Percentiles rank a stretch among this genome's conserved stretches.
phyloP scores from a whole-genome alignment of 1,140 invertebrate species.

The Drosophila suzukii region DNA sequence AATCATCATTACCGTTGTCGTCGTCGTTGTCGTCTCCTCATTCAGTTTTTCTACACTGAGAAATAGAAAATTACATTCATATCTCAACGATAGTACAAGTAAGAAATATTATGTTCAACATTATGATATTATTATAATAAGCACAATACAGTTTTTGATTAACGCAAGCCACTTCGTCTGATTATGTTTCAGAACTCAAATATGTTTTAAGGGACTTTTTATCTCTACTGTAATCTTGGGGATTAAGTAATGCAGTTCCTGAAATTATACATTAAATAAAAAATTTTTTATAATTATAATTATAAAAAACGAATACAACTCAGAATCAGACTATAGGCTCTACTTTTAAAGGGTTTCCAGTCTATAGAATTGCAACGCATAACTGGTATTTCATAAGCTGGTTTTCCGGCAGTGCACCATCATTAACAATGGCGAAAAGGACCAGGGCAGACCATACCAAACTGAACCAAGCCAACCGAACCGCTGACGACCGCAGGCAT shows the following conservation, averaged over 20 bases:
- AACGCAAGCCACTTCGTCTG: too few relatives aligned
- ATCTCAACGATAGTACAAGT: background rate
- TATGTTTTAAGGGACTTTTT: too few relatives aligned
- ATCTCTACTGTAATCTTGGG: too few relatives aligned
- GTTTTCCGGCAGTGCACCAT: conserved; percentile 19
- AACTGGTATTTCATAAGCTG: background rate
- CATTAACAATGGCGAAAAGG: conserved; percentile 66
- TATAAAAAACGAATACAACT: too few relatives aligned
- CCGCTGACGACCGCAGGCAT: conserved; percentile 62
- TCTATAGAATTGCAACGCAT: background rate
- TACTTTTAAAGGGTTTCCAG: too few relatives aligned
- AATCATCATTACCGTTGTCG: conserved; percentile 80
- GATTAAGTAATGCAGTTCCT: too few relatives aligned
- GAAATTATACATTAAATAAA: too few relatives aligned
- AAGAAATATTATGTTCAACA: background rate
- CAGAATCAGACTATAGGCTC: too few relatives aligned
- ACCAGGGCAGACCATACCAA: conserved; percentile 9
- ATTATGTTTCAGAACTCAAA: too few relatives aligned
- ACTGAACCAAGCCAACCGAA: conserved; percentile 16
- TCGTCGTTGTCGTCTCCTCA: conserved; percentile 28
- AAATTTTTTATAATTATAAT: too few relatives aligned
- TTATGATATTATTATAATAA: too few relatives aligned
- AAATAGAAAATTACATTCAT: background rate
- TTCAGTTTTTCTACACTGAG: conserved; percentile 1
- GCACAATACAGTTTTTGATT: too few relatives aligned